These are phyloP conservation scores for Psittacus erithacus DNA, from an alignment of 2,113 vertebrate species.

Conservation along the genomic window DNA sequence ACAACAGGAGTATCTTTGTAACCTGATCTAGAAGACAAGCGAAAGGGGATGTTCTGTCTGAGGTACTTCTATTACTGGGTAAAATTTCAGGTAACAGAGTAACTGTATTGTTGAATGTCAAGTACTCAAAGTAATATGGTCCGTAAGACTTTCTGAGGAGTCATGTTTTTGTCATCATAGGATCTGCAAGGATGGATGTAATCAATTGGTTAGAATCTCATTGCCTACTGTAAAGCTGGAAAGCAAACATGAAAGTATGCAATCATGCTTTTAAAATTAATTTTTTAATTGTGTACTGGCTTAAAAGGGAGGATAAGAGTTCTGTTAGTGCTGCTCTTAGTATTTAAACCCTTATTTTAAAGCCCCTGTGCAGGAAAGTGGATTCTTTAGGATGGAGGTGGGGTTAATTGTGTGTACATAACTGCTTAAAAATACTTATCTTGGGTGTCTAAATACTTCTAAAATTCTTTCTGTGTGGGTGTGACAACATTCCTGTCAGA, in stretches of 20 bases:
- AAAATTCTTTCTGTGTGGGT: not conserved
- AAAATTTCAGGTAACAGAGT: constrained; percentile 71
- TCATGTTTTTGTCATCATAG: not conserved
- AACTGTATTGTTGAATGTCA: constrained; percentile 24
- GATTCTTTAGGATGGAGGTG: not conserved
- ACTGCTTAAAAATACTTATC: not conserved
- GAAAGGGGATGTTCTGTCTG: constrained; percentile 10
- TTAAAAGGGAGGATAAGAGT: not conserved
- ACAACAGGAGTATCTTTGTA: constrained; percentile 49
- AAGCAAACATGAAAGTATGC: not conserved
- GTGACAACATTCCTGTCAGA: not conserved
- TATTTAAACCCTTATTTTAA: not conserved
- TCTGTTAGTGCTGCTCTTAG: not conserved
- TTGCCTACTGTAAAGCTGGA: not conserved
- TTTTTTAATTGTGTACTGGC: rapidly evolving
- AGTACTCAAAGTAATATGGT: not conserved
- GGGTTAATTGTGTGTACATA: not conserved
- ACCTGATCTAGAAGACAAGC: constrained; percentile 51
- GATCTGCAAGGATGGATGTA: not conserved
- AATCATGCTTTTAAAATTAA: not conserved
- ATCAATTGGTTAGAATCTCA: not conserved
- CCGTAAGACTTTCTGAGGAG: not conserved
- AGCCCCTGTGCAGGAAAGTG: not conserved
- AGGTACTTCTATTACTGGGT: constrained; percentile 49
- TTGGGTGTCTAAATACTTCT: not conserved